A percentile compares a stretch with the other conserved stretches of the same genome.
Conservation (phyloP, 2,888 invertebrate genomes). For the Athetis lepigone region DNA sequence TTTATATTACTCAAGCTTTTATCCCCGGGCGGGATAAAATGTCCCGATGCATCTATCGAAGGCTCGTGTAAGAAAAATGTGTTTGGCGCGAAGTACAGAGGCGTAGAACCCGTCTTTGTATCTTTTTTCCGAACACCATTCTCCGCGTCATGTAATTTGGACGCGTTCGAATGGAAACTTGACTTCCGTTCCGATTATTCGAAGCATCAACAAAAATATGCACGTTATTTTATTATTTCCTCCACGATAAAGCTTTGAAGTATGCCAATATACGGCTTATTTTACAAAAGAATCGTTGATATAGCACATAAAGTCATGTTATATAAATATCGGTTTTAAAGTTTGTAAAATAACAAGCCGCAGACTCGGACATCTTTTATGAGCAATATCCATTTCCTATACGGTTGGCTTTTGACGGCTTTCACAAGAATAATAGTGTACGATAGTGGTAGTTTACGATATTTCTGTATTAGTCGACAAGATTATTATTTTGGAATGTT, state of each 20-base stretch:
- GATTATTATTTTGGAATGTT: slow-evolving; percentile 3
- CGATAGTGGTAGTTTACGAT: slow-evolving; percentile 3
- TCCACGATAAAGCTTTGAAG: slow-evolving; percentile 26
- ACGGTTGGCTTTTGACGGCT: slow-evolving; percentile 26
- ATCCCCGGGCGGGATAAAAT: slow-evolving; percentile 45
- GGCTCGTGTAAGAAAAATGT: slow-evolving; percentile 50
- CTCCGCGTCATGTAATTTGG: slow-evolving; percentile 31
- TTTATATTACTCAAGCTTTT: slow-evolving; percentile 46
- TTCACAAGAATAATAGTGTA: slow-evolving; percentile 22
- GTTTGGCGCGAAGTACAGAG: slow-evolving; percentile 41
- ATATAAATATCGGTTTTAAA: slow-evolving; percentile 27
- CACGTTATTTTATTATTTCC: slow-evolving; percentile 37
- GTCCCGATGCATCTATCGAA: slow-evolving; percentile 51
- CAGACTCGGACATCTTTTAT: slow-evolving; percentile 27
- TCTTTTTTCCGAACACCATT: slow-evolving; percentile 15
- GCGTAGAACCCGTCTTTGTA: slow-evolving; percentile 23
- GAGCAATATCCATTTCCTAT: slow-evolving; percentile 35
- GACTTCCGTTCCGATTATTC: slow-evolving; percentile 27
- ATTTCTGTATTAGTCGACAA: slow-evolving; percentile 11
- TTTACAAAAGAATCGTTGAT: slow-evolving; percentile 22
- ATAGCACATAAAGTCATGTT: slow-evolving; percentile 11
- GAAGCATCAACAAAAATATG: slow-evolving; percentile 34
- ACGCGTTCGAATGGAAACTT: slow-evolving; percentile 25
- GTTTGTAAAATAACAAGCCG: slow-evolving; percentile 42
- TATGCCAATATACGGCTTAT: slow-evolving; percentile 48